These are phyloP conservation scores for Furcifer pardalis DNA, from an alignment of 2,797 vertebrate species.

Conservation along the genomic window DNA sequence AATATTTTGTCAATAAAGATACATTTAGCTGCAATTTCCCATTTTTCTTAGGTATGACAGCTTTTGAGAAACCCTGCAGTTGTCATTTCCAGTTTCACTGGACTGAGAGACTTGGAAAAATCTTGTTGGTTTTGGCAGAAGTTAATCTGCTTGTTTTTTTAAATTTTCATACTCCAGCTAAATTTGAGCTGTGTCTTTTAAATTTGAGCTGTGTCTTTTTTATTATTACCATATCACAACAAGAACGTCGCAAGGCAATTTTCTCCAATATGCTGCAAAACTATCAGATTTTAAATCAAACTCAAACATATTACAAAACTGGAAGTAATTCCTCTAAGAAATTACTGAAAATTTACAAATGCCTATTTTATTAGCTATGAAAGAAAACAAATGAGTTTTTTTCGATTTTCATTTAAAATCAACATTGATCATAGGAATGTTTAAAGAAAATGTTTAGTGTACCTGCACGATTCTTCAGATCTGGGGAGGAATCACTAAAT, in stretches of 20 bases:
- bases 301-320: background rate
- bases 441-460: constrained; percentile 52
- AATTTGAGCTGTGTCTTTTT: too few species aligned
- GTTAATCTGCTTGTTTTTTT: too few species aligned
- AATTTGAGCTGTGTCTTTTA: background rate
- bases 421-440: background rate
- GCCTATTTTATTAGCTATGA: background rate
- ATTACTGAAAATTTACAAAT: too few species aligned
- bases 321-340: background rate
- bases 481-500: constrained; percentile 85
- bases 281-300: background rate
- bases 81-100: background rate
- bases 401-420: background rate
- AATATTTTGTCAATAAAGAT: too few species aligned
- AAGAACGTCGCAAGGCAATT: background rate
- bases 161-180: background rate
- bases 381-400: background rate
- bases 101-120: background rate
- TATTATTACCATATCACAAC: background rate
- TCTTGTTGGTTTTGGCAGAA: too few species aligned
- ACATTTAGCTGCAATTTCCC: too few species aligned
- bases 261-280: background rate
- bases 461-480: constrained; percentile 89
- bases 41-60: too few species aligned
- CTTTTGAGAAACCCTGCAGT: too few species aligned